phyloP scores from a whole-genome alignment of 2,113 vertebrate species.

The Tupaia chinensis region DNA sequence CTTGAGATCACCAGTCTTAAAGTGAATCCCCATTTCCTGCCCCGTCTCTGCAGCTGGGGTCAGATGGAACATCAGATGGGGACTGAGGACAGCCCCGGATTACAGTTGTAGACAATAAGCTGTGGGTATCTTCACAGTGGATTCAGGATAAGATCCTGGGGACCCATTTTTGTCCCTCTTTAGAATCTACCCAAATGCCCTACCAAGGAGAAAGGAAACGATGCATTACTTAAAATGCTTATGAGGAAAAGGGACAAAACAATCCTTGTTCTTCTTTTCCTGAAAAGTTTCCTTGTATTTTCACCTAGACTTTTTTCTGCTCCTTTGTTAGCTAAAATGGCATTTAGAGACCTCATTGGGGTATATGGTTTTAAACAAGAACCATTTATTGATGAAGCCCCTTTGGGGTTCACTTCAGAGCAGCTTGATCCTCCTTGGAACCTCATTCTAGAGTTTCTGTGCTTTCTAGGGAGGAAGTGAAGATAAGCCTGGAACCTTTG shows the following conservation, averaged over 20 bases:
- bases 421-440: background rate
- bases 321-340: background rate
- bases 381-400: background rate
- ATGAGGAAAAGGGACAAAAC: background rate
- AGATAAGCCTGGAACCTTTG: background rate
- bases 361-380: background rate
- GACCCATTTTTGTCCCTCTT: slow-evolving; percentile 53
- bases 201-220: background rate
- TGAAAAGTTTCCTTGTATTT: background rate
- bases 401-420: background rate
- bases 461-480: background rate
- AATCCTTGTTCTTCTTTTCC: background rate
- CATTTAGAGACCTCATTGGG: background rate
- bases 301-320: background rate
- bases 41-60: background rate
- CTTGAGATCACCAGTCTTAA: background rate
- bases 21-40: background rate
- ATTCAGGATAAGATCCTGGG: background rate
- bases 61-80: background rate
- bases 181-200: background rate
- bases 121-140: background rate
- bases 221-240: background rate
- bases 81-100: background rate
- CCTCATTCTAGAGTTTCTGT: background rate
- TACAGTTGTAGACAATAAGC: background rate